These are phyloP conservation scores for Atractosteus spatula DNA, from an alignment of 2,113 vertebrate species.

Conservation along the genomic window DNA sequence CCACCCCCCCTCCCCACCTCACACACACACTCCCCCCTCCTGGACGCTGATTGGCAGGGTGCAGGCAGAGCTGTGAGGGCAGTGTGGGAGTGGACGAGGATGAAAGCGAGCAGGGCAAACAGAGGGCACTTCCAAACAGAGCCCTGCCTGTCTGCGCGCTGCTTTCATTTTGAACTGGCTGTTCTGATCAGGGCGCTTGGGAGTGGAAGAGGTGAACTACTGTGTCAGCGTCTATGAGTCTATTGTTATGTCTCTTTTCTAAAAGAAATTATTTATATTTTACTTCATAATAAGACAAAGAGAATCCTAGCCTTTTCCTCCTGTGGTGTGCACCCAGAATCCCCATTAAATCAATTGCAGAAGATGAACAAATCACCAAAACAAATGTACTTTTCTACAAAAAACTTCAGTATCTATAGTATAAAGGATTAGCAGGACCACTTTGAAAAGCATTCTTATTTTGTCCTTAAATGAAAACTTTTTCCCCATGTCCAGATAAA, in stretches of 20 bases:
- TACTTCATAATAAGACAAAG: too few species aligned
- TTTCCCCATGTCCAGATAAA: too few species aligned
- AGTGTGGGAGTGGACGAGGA: constrained; percentile 87
- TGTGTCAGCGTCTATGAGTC: constrained; percentile 68
- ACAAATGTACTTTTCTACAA: too few species aligned
- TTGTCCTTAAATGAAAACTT: too few species aligned
- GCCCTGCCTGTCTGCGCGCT: constrained; percentile 79
- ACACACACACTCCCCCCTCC: constrained; percentile 48
- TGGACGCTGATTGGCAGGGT: constrained; percentile 81
- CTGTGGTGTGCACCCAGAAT: too few species aligned
- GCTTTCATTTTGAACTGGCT: constrained; percentile 74
- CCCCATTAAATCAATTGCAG: too few species aligned
- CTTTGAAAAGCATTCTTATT: too few species aligned
- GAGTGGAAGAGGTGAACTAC: constrained; percentile 57
- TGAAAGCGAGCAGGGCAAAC: constrained; percentile 79
- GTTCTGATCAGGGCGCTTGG: constrained; percentile 67
- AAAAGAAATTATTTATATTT: too few species aligned
- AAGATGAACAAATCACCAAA: too few species aligned
- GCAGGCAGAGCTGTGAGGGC: constrained; percentile 77
- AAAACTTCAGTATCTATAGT: too few species aligned
- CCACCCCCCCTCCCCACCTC: constrained; percentile 40
- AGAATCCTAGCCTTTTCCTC: too few species aligned
- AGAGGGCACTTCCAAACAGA: constrained; percentile 85
- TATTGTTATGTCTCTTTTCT: constrained; percentile 50
- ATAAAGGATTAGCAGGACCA: too few species aligned